Conservation (phyloP, 2,797 vertebrate genomes). For the Xyrichtys novacula region DNA sequence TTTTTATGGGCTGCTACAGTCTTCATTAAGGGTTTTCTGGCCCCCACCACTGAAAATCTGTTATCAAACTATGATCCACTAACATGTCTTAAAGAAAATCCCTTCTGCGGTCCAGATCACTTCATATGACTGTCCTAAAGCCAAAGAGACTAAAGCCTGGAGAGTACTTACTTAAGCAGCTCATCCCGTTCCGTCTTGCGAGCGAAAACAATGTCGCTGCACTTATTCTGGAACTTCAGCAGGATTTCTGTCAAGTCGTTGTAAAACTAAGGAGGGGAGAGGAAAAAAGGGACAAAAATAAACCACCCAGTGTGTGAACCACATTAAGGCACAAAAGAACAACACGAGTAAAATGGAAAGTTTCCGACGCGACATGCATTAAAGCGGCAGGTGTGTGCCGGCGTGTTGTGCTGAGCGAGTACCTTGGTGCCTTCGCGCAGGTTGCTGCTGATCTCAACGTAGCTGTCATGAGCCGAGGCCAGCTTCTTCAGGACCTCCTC, state of each 20-base stretch:
- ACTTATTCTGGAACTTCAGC: conserved; percentile 98
- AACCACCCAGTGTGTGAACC: conserved; percentile 46
- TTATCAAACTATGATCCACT: not conserved
- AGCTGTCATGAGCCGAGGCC: conserved; percentile 97
- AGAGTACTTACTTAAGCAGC: conserved; percentile 92
- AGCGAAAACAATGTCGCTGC: conserved; percentile 98
- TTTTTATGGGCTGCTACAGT: too few relatives aligned
- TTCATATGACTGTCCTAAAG: not conserved
- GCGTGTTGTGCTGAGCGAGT: conserved; percentile 48
- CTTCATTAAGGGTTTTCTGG: too few relatives aligned
- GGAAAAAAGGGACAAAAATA: conserved; percentile 40
- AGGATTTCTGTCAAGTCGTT: conserved; percentile 97
- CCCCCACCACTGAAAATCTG: not conserved
- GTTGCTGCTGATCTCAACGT: conserved; percentile 95
- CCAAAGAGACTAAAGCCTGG: not conserved
- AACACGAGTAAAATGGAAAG: conserved; percentile 7
- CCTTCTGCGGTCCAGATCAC: not conserved
- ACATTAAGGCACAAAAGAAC: not conserved
- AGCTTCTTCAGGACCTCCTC: conserved; percentile 98
- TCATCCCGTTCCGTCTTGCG: conserved; percentile 98
- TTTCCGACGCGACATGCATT: conserved; percentile 42
- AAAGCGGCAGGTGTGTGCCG: conserved; percentile 16
- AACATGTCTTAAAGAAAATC: conserved; percentile 2
- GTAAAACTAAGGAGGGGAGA: conserved; percentile 89
- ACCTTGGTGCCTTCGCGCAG: conserved; percentile 98